Evolutionary conservation across 2,888 invertebrate genomes (phyloP), one percentile per base, ranked within the genome.

Genomic region (Scaeva pyrastri): DNA sequence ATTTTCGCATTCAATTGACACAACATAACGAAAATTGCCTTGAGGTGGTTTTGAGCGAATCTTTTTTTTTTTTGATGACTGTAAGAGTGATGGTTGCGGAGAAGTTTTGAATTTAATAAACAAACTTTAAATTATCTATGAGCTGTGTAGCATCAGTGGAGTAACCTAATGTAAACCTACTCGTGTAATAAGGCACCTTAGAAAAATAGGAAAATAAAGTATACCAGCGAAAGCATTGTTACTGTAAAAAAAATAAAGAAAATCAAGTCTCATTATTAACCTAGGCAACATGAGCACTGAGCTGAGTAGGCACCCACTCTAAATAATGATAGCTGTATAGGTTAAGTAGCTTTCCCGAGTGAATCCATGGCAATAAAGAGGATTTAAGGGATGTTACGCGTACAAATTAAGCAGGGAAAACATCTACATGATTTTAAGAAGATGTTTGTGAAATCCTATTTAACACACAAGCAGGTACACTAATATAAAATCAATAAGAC

Each of bases 1-100:
- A 74, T 86, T 66, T 74, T 71, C 77, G 81, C 77, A 86, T 82
- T 86, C 86, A 86, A 86, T 86, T 81, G 86, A 82, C 82, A 86
- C 82, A 81, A 86, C 86, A 77, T 81, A 72, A 84, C 71, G 50
- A 56, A 86, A 86, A 58, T 82, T 73, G 73, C 52, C 82, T 66
- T 50, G 14, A 52, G 77, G 77, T 58, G 80, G 56, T 72, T 62
- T 26, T 23, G 36, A 11, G 48, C 31, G 36, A 58, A 60, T 31
- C n/a, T 48, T 48, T 48, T 36, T 50, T 10, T 52, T 52, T 36
- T 50, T 62, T 62, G 43, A 45, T 62, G 41, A 45, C 3, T 16
- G 10, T 23, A 12, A 11, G 36, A 58, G 19, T 39, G 39, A 58
- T 39, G 58, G 5, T 6, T 26, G 8, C n/a, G 14, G 23, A 5